Conservation (phyloP, 1,140 invertebrate genomes). For the Glossosoma conforme region DNA sequence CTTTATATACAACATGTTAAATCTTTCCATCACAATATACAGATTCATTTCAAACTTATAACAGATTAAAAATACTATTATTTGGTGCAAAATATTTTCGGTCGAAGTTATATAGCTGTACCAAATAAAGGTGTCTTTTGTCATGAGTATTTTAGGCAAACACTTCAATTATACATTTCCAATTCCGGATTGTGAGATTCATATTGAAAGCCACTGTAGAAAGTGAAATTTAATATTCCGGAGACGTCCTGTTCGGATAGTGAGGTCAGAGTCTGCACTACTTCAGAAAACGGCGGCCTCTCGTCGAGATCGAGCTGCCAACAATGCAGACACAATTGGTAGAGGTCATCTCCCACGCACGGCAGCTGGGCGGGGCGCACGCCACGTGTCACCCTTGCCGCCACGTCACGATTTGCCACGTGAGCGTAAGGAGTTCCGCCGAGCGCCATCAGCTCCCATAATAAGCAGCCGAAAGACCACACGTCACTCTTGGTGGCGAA, state of each 20-base stretch:
- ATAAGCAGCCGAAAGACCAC: slow-evolving; percentile 75
- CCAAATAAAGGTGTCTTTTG: too few relatives aligned
- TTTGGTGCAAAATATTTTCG: too few relatives aligned
- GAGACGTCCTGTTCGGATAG: slow-evolving; percentile 37
- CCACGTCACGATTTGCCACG: slow-evolving; percentile 62
- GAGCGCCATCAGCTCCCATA: slow-evolving; percentile 81
- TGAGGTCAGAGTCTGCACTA: slow-evolving; percentile 37
- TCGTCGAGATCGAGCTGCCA: slow-evolving; percentile 81
- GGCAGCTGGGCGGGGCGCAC: slow-evolving; percentile 65
- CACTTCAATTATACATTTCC: slow-evolving; percentile 32
- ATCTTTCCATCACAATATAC: too few relatives aligned
- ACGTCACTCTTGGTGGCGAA: slow-evolving; percentile 68
- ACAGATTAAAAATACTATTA: too few relatives aligned
- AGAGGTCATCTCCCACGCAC: slow-evolving; percentile 69
- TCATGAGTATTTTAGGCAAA: too few relatives aligned
- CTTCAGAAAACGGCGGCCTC: slow-evolving; percentile 52
- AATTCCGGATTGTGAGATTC: slow-evolving; percentile 45
- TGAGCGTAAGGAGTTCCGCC: slow-evolving; percentile 75
- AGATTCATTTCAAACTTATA: too few relatives aligned
- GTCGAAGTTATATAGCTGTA: too few relatives aligned
- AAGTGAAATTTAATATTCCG: slow-evolving; percentile 42
- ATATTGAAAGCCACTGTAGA: slow-evolving; percentile 46
- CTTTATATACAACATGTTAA: too few relatives aligned
- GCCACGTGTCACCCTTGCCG: slow-evolving; percentile 61
- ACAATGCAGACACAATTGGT: slow-evolving; percentile 77